These are phyloP conservation scores for Amblyteles armatorius DNA, from an alignment of 2,888 invertebrate genomes.

Conservation along the genomic window DNA sequence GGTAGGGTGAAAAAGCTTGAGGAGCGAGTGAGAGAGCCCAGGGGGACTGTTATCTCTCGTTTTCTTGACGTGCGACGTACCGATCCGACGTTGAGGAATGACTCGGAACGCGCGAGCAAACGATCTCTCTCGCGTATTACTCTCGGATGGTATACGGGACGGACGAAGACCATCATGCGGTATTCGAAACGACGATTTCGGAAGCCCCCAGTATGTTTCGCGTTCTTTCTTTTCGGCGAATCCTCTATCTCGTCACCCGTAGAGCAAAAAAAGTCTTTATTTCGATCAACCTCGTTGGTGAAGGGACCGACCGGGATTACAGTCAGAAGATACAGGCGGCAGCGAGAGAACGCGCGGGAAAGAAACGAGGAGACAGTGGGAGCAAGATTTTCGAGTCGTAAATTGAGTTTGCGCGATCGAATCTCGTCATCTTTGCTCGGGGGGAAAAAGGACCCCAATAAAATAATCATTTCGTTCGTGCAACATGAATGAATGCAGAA, in stretches of 20 bases:
- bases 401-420: constrained; percentile 42
- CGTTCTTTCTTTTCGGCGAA: constrained; percentile 42
- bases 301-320: not conserved
- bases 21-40: constrained; percentile 26
- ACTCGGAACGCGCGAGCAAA: constrained; percentile 65
- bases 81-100: constrained; percentile 79
- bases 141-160: constrained; percentile 27
- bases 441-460: not conserved
- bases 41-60: constrained; percentile 68
- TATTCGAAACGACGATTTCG: constrained; percentile 64
- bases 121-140: constrained; percentile 50
- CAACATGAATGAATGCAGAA: constrained; percentile 13
- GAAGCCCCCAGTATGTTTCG: constrained; percentile 44
- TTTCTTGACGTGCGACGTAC: constrained; percentile 73
- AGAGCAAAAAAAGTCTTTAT: constrained; percentile 53
- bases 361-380: not conserved
- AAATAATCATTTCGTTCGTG: constrained; percentile 17
- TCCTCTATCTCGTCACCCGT: constrained; percentile 11
- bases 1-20: constrained; percentile 41
- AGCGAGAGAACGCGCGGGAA: constrained; percentile 12
- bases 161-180: constrained; percentile 53
- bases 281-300: constrained; percentile 41
- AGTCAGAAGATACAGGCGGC: not conserved
- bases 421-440: constrained; percentile 16
- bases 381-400: constrained; percentile 35